Base-by-base conservation (phyloP, 2,888 invertebrate genomes). In the Cotesia congregata region DNA sequence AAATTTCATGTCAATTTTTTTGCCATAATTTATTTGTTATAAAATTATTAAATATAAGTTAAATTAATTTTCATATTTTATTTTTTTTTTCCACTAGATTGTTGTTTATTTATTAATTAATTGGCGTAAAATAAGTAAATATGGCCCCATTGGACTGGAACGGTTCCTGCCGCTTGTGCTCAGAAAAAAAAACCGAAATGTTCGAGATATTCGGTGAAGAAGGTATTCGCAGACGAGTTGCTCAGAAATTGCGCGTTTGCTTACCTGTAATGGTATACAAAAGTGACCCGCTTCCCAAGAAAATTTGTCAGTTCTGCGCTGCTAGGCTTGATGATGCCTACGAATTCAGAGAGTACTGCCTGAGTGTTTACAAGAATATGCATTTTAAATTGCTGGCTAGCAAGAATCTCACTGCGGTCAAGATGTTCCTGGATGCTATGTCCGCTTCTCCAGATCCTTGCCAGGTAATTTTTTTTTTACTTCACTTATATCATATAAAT, bases 301-400 rank as follows among this genome's bases (percentile, higher is more conserved):
- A 87, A 79, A 87, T 88, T 72, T 88, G 88, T 71, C 88, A 87
- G 78, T 86, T 86, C 73, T 88, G 88, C 69, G 87, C 88, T 5
- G 86, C 87, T 0, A 82, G 87, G 62, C 71, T 87, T 0, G 87
- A 87, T 61, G 87, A 87, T 59, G 85, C 81, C 39, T 87, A 83
- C 39, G 86, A 87, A 61, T 87, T 87, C 68, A 80, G 87, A 65
- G 87, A 87, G 41, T 83, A 84, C 62, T 87, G 87, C 62, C 74
- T 87, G 6, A 83, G 80, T 39, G 84, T 87, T 38, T 87, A 86
- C 72, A 87, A 84, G 67, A 81, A 62, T 12, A 87, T 87, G 87
- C 83, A 86, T 62, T 12, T 81, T 0, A 83, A 85, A 65, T 77
- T 87, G 1, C 74, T 85, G 38, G 74, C 76, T 3, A 80, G 78